phyloP scores from a whole-genome alignment of 2,797 vertebrate genomes.

The Sebastes itinus region DNA sequence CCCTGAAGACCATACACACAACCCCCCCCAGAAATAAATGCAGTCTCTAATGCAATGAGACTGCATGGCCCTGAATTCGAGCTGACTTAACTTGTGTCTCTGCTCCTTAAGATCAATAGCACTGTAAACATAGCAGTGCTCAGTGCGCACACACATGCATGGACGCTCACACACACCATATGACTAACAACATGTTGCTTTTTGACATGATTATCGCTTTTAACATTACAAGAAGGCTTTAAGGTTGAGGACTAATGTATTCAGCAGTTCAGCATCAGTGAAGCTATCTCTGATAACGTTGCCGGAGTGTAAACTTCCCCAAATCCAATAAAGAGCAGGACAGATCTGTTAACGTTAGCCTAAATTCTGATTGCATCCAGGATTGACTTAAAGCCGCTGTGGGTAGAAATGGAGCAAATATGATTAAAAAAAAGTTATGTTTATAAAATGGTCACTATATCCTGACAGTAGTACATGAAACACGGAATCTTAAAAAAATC shows the following conservation, averaged over 20 bases:
- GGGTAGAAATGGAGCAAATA: no score
- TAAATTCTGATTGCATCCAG: no score
- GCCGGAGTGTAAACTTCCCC: background rate
- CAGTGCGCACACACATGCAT: no score
- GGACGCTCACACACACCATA: no score
- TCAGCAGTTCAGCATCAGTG: background rate
- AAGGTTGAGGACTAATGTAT: background rate
- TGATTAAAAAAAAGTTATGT: no score
- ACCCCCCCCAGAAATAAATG: background rate
- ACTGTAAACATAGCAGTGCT: rapidly evolving
- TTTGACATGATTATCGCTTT: background rate
- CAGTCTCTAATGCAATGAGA: background rate
- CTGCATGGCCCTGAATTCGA: background rate
- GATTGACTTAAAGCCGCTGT: rapidly evolving
- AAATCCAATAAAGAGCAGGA: background rate
- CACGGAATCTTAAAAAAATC: rapidly evolving
- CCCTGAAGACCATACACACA: background rate
- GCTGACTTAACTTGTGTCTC: background rate
- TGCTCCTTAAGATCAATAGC: background rate
- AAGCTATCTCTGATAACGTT: background rate
- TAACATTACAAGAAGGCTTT: background rate
- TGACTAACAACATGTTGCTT: background rate
- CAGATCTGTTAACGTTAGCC: rapidly evolving
- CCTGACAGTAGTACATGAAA: no score
- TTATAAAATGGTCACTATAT: no score